Base-by-base conservation (phyloP, 2,888 invertebrate species). In the Tiphia femorata region DNA sequence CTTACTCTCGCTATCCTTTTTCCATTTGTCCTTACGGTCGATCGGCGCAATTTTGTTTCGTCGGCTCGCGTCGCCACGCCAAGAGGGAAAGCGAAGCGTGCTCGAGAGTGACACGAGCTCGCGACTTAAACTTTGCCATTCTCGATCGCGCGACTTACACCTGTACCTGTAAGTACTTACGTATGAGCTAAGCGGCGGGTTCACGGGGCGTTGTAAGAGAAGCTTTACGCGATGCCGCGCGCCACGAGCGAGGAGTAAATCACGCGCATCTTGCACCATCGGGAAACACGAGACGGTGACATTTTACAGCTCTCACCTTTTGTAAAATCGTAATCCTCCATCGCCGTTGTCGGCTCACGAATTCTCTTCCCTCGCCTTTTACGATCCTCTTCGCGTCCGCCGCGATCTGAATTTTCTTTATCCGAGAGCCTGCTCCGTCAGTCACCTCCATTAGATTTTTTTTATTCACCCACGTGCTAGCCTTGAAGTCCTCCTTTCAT, bases 281-380 rank as follows among this genome's bases (percentile, higher is more conserved):
- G 42, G 48, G 62, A 55, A 61, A 67, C 56, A 37, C 53, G 63
- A 60, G 59, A 56, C 61, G 58, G 64, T 64, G 71, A 73, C 70
- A 72, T 70, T 72, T 73, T 56, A 46, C 58, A 62, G 57, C 19
- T n/a, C n/a, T 60, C 62, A 64, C 64, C 72, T 72, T 70, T 75
- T 67, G 48, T 64, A 58, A 70, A 64, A 49, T 33, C 55, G 60
- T 66, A 69, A 72, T 72, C 63, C 67, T 54, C 61, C 63, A 69
- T 64, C 68, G 52, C 19, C 52, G 62, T 54, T 57, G 62, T 60
- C 54, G 60, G 37, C 49, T 41, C 60, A 62, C 61, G 62, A 60
- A 63, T 67, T 55, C 54, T 61, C 58, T 44, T 38, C 52, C 59
- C 59, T 53, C 64, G 44, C 47, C 60, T 7, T 63, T 64, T 64